Evolutionary conservation across 2,888 invertebrate genomes (phyloP).

Genomic region (Pediacus dermestoides): DNA sequence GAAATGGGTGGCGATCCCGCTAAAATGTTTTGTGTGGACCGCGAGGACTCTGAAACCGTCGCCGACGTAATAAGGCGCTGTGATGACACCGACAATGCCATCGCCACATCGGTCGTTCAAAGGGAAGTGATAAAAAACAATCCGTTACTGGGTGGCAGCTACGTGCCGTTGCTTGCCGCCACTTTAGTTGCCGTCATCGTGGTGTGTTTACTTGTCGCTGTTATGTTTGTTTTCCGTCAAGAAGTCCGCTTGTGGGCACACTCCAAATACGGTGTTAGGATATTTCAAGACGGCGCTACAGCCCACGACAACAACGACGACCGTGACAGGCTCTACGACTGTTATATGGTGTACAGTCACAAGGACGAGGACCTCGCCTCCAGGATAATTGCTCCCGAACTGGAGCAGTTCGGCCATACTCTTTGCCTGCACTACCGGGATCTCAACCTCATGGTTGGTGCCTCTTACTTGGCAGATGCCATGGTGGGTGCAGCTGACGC

Average conservation of each 20-base stretch:
- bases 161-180: constrained; percentile 70
- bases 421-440: constrained; percentile 70
- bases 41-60: constrained; percentile 48
- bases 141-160: constrained; percentile 65
- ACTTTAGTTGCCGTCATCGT: constrained; percentile 67
- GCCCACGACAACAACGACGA: constrained; percentile 52
- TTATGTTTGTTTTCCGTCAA: constrained; percentile 71
- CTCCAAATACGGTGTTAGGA: constrained; percentile 71
- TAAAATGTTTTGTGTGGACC: constrained; percentile 66
- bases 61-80: constrained; percentile 57
- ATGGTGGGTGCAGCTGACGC: constrained; percentile 62
- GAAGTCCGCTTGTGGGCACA: constrained; percentile 77
- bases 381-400: constrained; percentile 65
- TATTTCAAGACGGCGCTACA: constrained; percentile 62
- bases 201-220: constrained; percentile 64
- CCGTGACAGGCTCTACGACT: constrained; percentile 65
- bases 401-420: constrained; percentile 68
- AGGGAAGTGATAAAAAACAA: constrained; percentile 58
- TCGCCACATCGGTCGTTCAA: constrained; percentile 56
- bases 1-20: constrained; percentile 65
- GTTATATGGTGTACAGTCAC: constrained; percentile 82
- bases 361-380: constrained; percentile 72
- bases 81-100: constrained; percentile 66
- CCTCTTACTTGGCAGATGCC: constrained; percentile 60
- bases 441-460: constrained; percentile 57